phyloP scores from a whole-genome alignment of 2,888 invertebrate species.

The Pyrrhosoma nymphula region DNA sequence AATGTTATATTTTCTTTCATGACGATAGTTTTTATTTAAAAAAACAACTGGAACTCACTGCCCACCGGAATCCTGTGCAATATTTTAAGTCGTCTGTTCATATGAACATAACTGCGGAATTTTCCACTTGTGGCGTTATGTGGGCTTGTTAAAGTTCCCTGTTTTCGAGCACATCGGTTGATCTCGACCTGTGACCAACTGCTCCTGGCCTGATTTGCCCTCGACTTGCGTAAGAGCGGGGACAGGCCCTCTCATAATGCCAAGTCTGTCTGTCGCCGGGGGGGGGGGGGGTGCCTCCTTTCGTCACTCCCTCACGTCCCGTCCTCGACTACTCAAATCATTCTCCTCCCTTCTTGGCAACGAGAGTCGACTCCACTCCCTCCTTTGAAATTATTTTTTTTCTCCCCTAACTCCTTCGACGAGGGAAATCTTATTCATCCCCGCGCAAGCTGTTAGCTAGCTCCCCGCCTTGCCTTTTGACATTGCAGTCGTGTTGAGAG shows the following conservation, averaged over 20 bases:
- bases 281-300: not conserved
- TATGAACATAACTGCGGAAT: no score
- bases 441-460: not conserved
- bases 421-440: constrained; percentile 27
- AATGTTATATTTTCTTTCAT: no score
- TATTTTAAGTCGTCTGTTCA: no score
- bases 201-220: not conserved
- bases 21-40: no score
- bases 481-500: not conserved
- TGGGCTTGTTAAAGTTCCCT: no score
- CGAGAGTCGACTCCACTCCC: not conserved
- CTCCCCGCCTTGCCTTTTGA: not conserved
- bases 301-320: not conserved
- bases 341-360: not conserved
- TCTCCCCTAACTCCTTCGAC: not conserved
- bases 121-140: no score
- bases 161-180: no score
- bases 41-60: no score
- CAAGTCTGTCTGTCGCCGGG: not conserved
- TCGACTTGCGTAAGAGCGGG: not conserved
- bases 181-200: not conserved
- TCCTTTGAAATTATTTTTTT: not conserved
- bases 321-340: not conserved
- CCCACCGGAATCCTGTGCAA: no score
- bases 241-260: not conserved